Evolutionary conservation across 2,888 invertebrate species (phyloP), one percentile per base, ranked within the genome.

Genomic region (Chloroclystis v-ata): DNA sequence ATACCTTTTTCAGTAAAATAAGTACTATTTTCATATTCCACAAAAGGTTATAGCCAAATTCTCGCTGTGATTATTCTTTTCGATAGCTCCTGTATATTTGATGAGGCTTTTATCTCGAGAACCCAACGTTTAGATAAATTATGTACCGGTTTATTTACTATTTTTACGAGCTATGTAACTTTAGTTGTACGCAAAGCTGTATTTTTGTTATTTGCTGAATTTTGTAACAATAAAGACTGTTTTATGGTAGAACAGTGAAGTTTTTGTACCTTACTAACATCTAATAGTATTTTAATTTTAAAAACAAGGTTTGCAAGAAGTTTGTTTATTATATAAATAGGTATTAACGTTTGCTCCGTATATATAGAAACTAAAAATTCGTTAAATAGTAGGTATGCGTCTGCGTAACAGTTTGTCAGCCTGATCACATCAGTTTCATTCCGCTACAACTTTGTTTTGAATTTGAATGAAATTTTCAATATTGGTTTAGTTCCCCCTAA

Each of bases 151-250:
- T 24, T 44, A 44, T 41, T 26, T 37, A 49, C 32, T 13, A 50
- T 39, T 47, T 50, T 43, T 52, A 41, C 35, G 45, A 47, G 37
- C 42, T 51, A 51, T 52, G 38, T 44, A 42, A 69, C 68, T 67
- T 61, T 56, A 44, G 43, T 25, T 62, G 67, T 69, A 69, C 39
- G 16, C 39, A 57, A 70, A 48, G 65, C 65, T 78, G 70, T 72
- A 74, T 49, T 72, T 74, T 76, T 77, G 77, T 78, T 66, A 72
- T 72, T 66, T 65, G 71, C 69, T 76, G 71, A 69, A 72, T 68
- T 72, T 73, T 69, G 69, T 75, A 73, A 75, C 69, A 79, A 75
- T 83, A 84, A 85, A 84, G 83, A 84, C 83, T 83, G 83, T 75
- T 72, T 48, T 59, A 40, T 13, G 26, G 69, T 67, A 61, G 60